Evolutionary conservation across 2,113 vertebrate species (phyloP).

Genomic region (Bettongia penicillata): DNA sequence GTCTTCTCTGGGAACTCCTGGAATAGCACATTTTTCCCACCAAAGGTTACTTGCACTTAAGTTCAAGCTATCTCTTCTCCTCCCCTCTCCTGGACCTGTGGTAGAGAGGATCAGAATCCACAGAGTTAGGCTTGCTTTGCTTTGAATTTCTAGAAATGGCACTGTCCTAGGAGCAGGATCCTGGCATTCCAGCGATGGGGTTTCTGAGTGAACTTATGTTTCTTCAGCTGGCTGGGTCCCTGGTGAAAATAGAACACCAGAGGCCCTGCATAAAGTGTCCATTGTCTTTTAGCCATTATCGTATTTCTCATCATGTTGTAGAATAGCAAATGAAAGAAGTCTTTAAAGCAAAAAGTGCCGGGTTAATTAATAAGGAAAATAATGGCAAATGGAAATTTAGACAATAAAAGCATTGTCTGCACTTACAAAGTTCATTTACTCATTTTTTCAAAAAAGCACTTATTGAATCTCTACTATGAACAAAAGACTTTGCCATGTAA

Average conservation of each 20-base stretch:
- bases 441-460: background rate
- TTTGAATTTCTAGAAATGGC: constrained; percentile 43
- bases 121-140: constrained; percentile 48
- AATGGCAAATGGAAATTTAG: background rate
- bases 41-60: constrained; percentile 29
- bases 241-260: background rate
- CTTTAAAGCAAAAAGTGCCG: background rate
- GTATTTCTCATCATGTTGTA: background rate
- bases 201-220: constrained; percentile 39
- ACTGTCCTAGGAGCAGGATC: constrained; percentile 24
- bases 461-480: background rate
- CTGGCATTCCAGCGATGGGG: background rate
- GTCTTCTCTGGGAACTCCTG: constrained; percentile 42
- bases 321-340: background rate
- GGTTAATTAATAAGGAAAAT: background rate
- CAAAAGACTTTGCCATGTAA: background rate
- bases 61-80: constrained; percentile 24
- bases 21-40: constrained; percentile 16
- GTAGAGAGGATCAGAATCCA: constrained; percentile 42
- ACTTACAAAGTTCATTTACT: background rate
- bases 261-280: background rate
- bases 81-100: constrained; percentile 19
- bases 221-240: constrained; percentile 57
- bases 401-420: background rate
- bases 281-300: constrained; percentile 23